Percentiles rank a stretch among this genome's conserved stretches.
phyloP scores from a whole-genome alignment of 1,140 invertebrate genomes.

The Apocrypta bakeri region DNA sequence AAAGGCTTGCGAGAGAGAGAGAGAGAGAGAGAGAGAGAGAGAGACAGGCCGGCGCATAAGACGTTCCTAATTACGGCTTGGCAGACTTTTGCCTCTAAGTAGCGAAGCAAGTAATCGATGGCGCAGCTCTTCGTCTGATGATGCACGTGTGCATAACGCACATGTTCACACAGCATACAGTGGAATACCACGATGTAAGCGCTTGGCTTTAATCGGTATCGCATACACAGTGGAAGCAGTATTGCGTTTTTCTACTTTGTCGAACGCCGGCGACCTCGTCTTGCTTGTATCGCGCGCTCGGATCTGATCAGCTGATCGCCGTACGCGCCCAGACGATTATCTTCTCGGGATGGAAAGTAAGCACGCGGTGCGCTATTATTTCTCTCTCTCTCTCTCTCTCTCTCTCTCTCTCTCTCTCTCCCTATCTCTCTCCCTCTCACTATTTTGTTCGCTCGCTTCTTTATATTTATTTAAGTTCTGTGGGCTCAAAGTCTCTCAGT shows the following conservation, averaged over 20 bases:
- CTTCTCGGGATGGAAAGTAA: conserved; percentile 28
- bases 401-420: neutral
- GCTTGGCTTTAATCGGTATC: conserved; percentile 12
- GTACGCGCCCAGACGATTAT: neutral
- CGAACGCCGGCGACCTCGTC: neutral
- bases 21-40: neutral
- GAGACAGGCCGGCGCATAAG: conserved; percentile 46
- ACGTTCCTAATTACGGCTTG: conserved; percentile 61
- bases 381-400: neutral
- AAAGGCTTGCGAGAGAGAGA: neutral
- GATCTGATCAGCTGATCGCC: conserved; percentile 31
- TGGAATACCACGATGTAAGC: neutral
- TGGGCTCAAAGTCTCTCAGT: neutral
- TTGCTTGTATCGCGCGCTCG: neutral
- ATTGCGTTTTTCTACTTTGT: neutral
- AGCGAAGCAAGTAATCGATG: conserved; percentile 55
- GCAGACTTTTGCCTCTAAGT: conserved; percentile 56
- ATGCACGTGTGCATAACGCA: neutral
- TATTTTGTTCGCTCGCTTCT: neutral
- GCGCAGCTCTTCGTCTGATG: conserved; percentile 17
- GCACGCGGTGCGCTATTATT: too few relatives aligned
- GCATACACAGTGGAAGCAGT: neutral
- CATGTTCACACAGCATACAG: neutral
- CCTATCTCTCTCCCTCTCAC: neutral
- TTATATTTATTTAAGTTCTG: neutral